Conservation (phyloP, 2,888 invertebrate species). For the Drosophila leonis region DNA sequence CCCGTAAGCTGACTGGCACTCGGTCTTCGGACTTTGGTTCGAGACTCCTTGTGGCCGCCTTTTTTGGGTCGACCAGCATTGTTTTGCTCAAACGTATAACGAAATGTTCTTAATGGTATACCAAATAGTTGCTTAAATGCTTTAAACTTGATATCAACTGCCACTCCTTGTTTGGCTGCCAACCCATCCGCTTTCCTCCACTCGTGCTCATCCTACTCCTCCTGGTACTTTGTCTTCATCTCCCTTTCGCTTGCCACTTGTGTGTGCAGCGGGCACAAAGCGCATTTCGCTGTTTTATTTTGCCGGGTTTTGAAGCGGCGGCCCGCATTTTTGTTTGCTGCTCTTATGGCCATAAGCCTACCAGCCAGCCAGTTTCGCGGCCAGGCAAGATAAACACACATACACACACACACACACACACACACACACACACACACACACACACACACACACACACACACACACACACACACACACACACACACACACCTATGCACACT, state of each 20-base stretch:
- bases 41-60: conserved; percentile 18
- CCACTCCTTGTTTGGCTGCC: conserved; percentile 14
- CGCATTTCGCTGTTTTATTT: conserved; percentile 66
- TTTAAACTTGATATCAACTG: conserved; percentile 40
- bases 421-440: conserved; percentile 22
- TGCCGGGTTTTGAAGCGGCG: conserved; percentile 49
- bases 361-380: conserved; percentile 50
- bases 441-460: conserved; percentile 7
- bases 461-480: conserved; percentile 56
- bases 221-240: background rate
- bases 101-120: conserved; percentile 58
- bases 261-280: conserved; percentile 47
- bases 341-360: conserved; percentile 67
- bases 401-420: conserved; percentile 4
- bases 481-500: conserved; percentile 43
- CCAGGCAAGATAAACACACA: conserved; percentile 68
- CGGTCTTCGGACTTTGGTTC: conserved; percentile 22
- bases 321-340: conserved; percentile 76
- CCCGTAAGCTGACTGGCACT: conserved; percentile 47
- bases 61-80: conserved; percentile 40
- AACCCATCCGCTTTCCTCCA: background rate
- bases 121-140: conserved; percentile 47
- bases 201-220: background rate
- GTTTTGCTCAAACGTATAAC: conserved; percentile 63
- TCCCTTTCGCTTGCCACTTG: background rate